Percentiles rank a stretch among this genome's conserved stretches.
Conservation (phyloP, 2,888 invertebrate genomes). For the Laothoe populi region DNA sequence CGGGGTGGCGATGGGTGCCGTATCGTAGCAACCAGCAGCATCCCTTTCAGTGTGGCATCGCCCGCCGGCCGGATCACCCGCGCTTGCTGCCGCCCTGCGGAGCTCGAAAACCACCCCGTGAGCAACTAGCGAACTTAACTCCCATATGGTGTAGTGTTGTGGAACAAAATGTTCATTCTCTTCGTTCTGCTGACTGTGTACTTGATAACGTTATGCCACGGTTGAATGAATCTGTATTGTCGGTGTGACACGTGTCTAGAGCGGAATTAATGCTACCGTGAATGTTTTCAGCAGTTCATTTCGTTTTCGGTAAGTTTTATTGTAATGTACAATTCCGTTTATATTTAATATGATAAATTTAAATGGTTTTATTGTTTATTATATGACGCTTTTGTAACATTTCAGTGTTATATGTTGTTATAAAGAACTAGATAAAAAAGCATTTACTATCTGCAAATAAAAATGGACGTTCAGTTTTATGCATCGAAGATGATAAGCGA, state of each 20-base stretch:
- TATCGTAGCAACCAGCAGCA: conserved; percentile 82
- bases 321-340: neutral
- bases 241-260: conserved; percentile 52
- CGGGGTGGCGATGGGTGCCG: conserved; percentile 70
- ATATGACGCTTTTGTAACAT: neutral
- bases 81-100: conserved; percentile 43
- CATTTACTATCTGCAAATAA: too few relatives aligned
- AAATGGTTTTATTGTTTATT: neutral
- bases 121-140: conserved; percentile 30
- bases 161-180: conserved; percentile 72
- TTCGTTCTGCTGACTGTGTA: conserved; percentile 78
- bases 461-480: neutral
- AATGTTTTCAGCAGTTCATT: conserved; percentile 11
- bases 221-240: conserved; percentile 61
- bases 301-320: conserved; percentile 10
- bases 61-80: conserved; percentile 61
- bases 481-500: neutral
- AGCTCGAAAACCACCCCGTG: conserved; percentile 38
- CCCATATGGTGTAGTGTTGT: conserved; percentile 48
- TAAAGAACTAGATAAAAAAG: neutral
- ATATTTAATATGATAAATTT: neutral
- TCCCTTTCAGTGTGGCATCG: conserved; percentile 77
- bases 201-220: conserved; percentile 76
- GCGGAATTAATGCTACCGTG: conserved; percentile 46
- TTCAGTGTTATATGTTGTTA: neutral